Evolutionary conservation across 2,113 vertebrate genomes (phyloP).

Genomic region (Nasalis larvatus): DNA sequence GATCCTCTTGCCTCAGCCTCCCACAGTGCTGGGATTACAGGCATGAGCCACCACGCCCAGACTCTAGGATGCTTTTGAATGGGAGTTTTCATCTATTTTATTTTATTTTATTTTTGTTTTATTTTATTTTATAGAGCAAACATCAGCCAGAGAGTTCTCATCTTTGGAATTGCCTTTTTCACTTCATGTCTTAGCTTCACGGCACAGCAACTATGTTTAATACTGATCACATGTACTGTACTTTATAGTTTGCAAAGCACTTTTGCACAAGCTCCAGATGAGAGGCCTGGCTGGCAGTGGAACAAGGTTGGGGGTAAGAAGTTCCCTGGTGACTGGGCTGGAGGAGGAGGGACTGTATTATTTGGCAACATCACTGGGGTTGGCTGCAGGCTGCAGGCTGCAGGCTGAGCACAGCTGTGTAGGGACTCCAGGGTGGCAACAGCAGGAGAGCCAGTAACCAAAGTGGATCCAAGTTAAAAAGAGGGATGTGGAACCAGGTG

Average conservation of each 20-base stretch:
- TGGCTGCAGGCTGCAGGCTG: background rate
- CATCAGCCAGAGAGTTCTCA: background rate
- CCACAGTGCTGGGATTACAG: too few species aligned
- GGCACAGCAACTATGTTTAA: background rate
- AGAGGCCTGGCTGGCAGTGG: background rate
- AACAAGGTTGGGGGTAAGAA: background rate
- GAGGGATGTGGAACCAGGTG: background rate
- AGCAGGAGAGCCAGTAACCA: background rate
- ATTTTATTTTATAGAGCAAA: too few species aligned
- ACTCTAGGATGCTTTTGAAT: too few species aligned
- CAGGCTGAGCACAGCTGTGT: background rate
- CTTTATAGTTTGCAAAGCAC: background rate
- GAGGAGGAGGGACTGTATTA: background rate
- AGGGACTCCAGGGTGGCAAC: background rate
- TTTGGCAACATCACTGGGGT: background rate
- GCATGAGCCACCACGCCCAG: too few species aligned
- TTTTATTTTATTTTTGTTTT: too few species aligned
- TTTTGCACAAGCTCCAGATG: background rate
- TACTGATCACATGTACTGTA: background rate
- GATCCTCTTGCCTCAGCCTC: too few species aligned
- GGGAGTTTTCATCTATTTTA: too few species aligned
- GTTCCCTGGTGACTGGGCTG: background rate
- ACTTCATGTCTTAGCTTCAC: background rate
- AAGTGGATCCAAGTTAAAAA: background rate
- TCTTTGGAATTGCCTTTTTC: background rate